Evolutionary conservation across 1,140 invertebrate genomes (phyloP).

Genomic region (Aphis craccivora): DNA sequence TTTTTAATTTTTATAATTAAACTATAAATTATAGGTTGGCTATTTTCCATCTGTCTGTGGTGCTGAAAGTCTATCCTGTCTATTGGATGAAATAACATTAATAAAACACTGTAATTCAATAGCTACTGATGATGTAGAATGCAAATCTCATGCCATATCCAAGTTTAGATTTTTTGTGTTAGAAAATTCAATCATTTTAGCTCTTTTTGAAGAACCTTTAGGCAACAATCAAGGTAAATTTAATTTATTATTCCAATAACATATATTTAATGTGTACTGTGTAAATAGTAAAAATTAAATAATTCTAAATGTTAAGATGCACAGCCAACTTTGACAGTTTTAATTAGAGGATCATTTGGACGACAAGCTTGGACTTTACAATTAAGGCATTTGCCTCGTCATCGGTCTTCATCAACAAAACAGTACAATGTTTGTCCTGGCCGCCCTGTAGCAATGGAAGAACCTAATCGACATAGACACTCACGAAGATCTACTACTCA

Average conservation of each 20-base stretch:
- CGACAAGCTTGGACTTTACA: slow-evolving; percentile 94
- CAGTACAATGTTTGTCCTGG: slow-evolving; percentile 75
- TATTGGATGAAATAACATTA: slow-evolving; percentile 87
- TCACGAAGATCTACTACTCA: slow-evolving; percentile 72
- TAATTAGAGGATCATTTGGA: slow-evolving; percentile 90
- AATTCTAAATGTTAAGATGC: slow-evolving; percentile 63
- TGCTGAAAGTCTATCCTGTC: slow-evolving; percentile 82
- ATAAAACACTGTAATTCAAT: slow-evolving; percentile 76
- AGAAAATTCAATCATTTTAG: slow-evolving; percentile 88
- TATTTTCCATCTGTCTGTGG: slow-evolving; percentile 86
- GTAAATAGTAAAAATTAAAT: neutral
- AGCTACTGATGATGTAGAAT: slow-evolving; percentile 60
- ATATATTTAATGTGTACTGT: neutral
- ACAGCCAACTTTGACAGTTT: slow-evolving; percentile 73
- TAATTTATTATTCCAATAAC: neutral
- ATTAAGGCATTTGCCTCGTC: slow-evolving; percentile 80
- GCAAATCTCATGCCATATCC: slow-evolving; percentile 66
- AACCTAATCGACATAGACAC: slow-evolving; percentile 69
- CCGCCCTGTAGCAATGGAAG: slow-evolving; percentile 78
- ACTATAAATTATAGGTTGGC: slow-evolving; percentile 68
- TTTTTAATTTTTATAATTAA: neutral
- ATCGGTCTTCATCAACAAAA: slow-evolving; percentile 73
- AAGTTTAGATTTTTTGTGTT: slow-evolving; percentile 90
- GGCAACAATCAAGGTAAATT: slow-evolving; percentile 75
- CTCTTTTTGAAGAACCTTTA: slow-evolving; percentile 88